phyloP scores from a whole-genome alignment of 2,113 vertebrate genomes.

The Petromus typicus region DNA sequence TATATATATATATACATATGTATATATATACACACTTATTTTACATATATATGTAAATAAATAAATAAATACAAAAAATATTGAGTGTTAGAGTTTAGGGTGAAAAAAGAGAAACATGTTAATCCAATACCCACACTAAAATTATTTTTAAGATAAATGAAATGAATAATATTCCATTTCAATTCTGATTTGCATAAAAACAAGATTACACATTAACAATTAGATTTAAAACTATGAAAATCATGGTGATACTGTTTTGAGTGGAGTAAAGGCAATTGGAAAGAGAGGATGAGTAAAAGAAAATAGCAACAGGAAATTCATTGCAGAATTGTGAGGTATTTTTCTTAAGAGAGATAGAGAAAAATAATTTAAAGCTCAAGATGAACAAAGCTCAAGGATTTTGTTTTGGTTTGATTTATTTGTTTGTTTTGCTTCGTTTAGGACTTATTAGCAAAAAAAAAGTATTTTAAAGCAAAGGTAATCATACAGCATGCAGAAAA shows the following conservation, averaged over 20 bases:
- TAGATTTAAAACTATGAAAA: not conserved
- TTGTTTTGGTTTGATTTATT: not conserved
- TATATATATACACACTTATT: no score
- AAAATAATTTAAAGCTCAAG: not conserved
- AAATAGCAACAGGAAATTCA: not conserved
- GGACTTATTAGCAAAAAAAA: not conserved
- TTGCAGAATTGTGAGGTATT: not conserved
- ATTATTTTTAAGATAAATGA: not conserved
- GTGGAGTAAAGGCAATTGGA: not conserved
- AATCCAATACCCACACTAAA: not conserved
- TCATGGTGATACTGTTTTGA: not conserved
- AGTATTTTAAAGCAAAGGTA: not conserved
- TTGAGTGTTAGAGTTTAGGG: fast-evolving
- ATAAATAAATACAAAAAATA: not conserved
- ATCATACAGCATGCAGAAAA: not conserved
- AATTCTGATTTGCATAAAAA: not conserved
- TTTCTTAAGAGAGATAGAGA: not conserved
- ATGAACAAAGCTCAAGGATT: fast-evolving
- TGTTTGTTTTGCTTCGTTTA: not conserved
- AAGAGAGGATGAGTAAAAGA: not conserved
- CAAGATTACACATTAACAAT: not conserved
- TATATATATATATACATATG: no score
- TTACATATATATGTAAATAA: no score
- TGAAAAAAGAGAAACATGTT: not conserved
- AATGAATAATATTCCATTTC: not conserved